Conservation (phyloP, 92 coral and sea anemone species). For the Phenganax marumi region DNA sequence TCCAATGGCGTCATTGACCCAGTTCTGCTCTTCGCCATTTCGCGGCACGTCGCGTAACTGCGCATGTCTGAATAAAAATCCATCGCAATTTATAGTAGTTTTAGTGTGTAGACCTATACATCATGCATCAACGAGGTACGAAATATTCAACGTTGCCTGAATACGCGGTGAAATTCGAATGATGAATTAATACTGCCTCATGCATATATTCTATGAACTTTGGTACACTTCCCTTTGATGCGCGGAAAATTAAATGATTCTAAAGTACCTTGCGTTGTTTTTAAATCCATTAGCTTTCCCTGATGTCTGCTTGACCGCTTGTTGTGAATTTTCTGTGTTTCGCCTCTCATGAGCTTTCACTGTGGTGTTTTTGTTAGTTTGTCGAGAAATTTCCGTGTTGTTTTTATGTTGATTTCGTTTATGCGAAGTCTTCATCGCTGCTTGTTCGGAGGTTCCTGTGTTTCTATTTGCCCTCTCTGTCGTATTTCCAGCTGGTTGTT, state of each 20-base stretch:
- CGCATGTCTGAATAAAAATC: background rate
- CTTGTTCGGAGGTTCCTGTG: too few relatives aligned
- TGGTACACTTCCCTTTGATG: too few relatives aligned
- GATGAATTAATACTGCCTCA: too few relatives aligned
- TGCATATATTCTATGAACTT: too few relatives aligned
- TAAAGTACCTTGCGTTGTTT: background rate
- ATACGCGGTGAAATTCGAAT: too few relatives aligned
- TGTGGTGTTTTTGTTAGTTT: constrained; percentile 7
- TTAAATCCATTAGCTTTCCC: background rate
- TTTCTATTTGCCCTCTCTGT: too few relatives aligned
- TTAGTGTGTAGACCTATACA: background rate
- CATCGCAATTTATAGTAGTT: background rate
- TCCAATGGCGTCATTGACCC: constrained; percentile 19
- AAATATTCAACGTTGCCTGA: too few relatives aligned
- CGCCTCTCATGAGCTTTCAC: background rate
- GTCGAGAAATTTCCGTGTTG: background rate
- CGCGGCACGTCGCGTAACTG: constrained; percentile 16
- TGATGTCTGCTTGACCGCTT: background rate
- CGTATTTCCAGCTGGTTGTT: constrained; percentile 29
- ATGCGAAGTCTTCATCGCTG: too few relatives aligned
- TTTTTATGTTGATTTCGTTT: too few relatives aligned
- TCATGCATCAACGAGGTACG: background rate
- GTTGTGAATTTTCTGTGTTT: background rate
- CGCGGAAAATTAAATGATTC: too few relatives aligned
- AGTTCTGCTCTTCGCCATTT: constrained; percentile 42